Evolutionary conservation across 1,140 invertebrate species (phyloP).

Genomic region (Acromyrmex echinatior): DNA sequence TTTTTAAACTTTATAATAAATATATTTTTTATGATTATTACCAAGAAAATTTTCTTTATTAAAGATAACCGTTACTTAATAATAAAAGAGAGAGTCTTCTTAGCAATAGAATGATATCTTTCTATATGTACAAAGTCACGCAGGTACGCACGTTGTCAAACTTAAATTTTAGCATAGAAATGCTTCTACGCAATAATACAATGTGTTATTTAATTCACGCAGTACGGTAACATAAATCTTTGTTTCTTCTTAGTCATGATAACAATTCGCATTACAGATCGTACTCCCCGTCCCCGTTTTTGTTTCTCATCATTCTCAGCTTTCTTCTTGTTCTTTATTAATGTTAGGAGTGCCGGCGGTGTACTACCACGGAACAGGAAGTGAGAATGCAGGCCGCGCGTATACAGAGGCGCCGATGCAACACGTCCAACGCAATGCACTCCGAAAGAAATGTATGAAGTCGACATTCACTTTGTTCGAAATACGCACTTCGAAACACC

Average conservation of each 20-base stretch:
- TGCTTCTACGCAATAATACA: background rate
- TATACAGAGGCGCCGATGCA: conserved; percentile 83
- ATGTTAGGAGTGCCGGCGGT: conserved; percentile 83
- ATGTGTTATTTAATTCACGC: conserved; percentile 23
- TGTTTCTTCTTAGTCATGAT: background rate
- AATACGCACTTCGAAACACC: conserved; percentile 46
- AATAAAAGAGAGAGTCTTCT: too few relatives aligned
- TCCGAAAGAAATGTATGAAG: conserved; percentile 85
- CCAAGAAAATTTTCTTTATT: too few relatives aligned
- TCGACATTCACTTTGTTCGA: conserved; percentile 76
- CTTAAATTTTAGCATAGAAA: background rate
- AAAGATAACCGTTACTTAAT: too few relatives aligned
- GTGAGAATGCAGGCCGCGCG: conserved; percentile 79
- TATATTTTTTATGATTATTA: too few relatives aligned
- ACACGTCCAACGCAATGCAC: conserved; percentile 82
- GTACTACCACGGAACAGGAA: conserved; percentile 83
- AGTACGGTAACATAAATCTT: conserved; percentile 27
- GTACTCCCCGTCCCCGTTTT: conserved; percentile 52
- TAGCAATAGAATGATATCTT: too few relatives aligned
- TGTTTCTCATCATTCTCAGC: conserved; percentile 70
- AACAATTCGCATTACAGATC: conserved; percentile 39
- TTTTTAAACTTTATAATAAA: too few relatives aligned
- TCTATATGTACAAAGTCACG: background rate
- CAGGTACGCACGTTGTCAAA: background rate
- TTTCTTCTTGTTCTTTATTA: conserved; percentile 82